A percentile compares a stretch with the other conserved stretches of the same genome.
Evolutionary conservation across 2,797 vertebrate species (phyloP).

Genomic region (Danio kyathit): DNA sequence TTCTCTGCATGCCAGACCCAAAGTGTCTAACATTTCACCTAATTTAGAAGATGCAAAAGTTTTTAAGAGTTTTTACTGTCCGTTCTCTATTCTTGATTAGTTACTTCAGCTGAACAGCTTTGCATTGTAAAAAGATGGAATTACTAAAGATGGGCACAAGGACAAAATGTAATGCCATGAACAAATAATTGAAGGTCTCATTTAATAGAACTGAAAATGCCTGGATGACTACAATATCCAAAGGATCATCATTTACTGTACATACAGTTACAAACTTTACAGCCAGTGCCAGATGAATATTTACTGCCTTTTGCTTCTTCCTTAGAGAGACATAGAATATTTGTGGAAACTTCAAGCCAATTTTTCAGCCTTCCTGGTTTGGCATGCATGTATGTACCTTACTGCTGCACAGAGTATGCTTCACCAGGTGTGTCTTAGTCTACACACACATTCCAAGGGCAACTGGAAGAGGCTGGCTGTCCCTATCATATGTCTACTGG

Average conservation of each 20-base stretch:
- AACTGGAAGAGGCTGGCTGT: constrained; percentile 67
- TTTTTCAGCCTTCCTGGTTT: constrained; percentile 49
- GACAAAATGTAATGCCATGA: constrained; percentile 41
- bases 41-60: constrained; percentile 44
- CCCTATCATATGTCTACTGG: constrained; percentile 76
- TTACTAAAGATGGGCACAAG: constrained; percentile 19
- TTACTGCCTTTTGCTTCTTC: constrained; percentile 41
- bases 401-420: constrained; percentile 45
- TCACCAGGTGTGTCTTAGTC: constrained; percentile 57
- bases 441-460: constrained; percentile 49
- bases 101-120: constrained; percentile 30
- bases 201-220: constrained; percentile 39
- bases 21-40: constrained; percentile 56
- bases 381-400: constrained; percentile 44
- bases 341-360: constrained; percentile 36
- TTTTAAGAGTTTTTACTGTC: constrained; percentile 14
- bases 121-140: neutral
- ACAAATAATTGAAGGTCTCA: constrained; percentile 36
- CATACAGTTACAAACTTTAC: constrained; percentile 54
- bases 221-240: constrained; percentile 14
- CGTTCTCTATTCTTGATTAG: constrained; percentile 19
- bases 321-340: constrained; percentile 47
- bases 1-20: constrained; percentile 42
- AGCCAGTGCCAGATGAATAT: constrained; percentile 41
- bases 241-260: constrained; percentile 46